Evolutionary conservation across 92 coral and sea anemone species (phyloP).

Genomic region (Porites cylindrica): DNA sequence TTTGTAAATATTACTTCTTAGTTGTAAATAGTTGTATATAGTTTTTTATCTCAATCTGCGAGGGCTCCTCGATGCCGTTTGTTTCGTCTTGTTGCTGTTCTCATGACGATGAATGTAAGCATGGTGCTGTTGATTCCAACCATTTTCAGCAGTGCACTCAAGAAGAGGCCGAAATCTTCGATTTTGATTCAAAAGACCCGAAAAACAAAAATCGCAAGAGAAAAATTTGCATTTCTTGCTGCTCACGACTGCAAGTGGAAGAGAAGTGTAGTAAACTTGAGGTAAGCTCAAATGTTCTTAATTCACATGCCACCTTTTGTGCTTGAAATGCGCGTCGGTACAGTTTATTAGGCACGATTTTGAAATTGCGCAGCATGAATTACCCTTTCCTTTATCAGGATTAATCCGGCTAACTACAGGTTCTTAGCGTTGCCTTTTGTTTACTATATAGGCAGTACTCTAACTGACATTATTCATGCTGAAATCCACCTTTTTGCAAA

Average conservation of each 20-base stretch:
- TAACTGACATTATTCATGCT: no score
- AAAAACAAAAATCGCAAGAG: constrained; percentile 20
- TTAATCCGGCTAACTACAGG: no score
- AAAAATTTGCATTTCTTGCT: constrained; percentile 36
- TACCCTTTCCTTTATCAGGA: no score
- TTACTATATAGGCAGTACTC: no score
- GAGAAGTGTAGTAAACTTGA: constrained; percentile 27
- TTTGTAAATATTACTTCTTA: background rate
- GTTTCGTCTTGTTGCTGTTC: background rate
- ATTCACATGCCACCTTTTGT: background rate
- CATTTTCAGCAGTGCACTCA: background rate
- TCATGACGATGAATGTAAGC: background rate
- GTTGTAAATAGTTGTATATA: background rate
- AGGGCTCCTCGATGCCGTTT: background rate
- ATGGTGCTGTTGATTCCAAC: background rate
- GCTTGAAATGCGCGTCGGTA: no score
- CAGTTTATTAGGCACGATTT: no score
- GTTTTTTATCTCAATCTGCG: background rate
- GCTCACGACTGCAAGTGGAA: constrained; percentile 31
- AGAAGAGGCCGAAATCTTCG: background rate
- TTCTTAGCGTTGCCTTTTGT: no score
- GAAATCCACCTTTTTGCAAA: no score
- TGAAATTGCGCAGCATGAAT: no score
- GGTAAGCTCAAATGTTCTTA: background rate
- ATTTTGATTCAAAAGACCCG: background rate